Base-by-base conservation (phyloP, 1,140 invertebrate species). In the Ditylenchus dipsaci region DNA sequence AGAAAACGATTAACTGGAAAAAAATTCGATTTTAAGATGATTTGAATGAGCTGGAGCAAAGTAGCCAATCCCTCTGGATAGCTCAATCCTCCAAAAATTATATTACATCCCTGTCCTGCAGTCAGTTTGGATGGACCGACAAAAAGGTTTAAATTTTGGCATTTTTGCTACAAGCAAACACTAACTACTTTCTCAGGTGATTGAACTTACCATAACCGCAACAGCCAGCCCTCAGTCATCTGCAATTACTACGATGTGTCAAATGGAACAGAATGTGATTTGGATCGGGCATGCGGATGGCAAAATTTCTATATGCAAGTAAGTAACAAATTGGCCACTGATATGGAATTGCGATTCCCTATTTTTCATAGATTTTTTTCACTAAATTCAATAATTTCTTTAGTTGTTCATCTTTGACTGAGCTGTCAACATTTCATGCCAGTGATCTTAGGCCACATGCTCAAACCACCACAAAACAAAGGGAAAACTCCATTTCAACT, bases 41-140 rank as follows among this genome's bases (percentile, higher is more conserved):
- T 5, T 23, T n/a, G 17, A 33, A 17, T 5, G 65, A 19, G 15
- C 5, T 19, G 11, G 56, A 73, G n/a, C 42, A 21, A 26, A 19
- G 23, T n/a, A 58, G 23, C 8, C 68, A 69, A 26, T 71, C 26
- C 15, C 72, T 69, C 23, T 60, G 70, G 65, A 33, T 29, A 30
- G 8, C n/a, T 13, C 59, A n/a, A 7, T 30, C 59, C 29, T 5
- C 59, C n/a, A 43, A 61, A 19, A n/a, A 38, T 8, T 26, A 3
- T 27, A 43, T 67, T 29, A 70, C 49, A 5, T 17, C 63, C 21
- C 42, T 74, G 29, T 26, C 57, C 9, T 72, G 30, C 33, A 74
- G 47, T 43, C 56, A 61, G 15, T 78, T 74, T 38, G 72, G 72
- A 49, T 74, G 68, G 68, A 73, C 71, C 3, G 68, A 69, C n/a